These are phyloP conservation scores for Sturmia bella DNA, from an alignment of 2,888 invertebrate genomes.

Conservation along the genomic window DNA sequence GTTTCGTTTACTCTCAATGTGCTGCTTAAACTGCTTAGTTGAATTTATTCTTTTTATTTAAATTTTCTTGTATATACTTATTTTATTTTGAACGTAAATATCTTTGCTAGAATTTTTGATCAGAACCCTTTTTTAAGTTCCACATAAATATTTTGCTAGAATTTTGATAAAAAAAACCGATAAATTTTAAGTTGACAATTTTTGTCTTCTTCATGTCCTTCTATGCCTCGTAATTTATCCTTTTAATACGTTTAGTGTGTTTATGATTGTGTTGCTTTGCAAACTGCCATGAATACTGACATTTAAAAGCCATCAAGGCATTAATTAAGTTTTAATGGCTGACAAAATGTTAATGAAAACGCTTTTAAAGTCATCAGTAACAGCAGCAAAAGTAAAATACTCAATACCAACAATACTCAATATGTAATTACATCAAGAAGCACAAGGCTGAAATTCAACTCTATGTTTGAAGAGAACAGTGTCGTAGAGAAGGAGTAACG, in stretches of 20 bases:
- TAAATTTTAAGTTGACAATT: conserved; percentile 34
- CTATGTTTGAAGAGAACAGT: not conserved
- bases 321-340: conserved; percentile 68
- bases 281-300: conserved; percentile 29
- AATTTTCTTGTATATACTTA: too few species aligned
- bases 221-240: not conserved
- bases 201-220: not conserved
- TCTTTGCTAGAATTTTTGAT: too few species aligned
- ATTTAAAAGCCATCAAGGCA: conserved; percentile 61
- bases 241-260: not conserved
- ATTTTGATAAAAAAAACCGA: conserved; percentile 28
- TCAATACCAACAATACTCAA: conserved; percentile 2
- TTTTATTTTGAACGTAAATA: too few species aligned
- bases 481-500: not conserved
- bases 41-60: not conserved
- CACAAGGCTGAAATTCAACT: not conserved
- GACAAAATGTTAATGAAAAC: conserved; percentile 53
- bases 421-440: not conserved
- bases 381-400: conserved; percentile 26
- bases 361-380: conserved; percentile 43
- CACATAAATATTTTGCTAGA: conserved; percentile 12
- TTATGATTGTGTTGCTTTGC: not conserved
- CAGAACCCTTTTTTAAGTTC: too few species aligned
- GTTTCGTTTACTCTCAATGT: too few species aligned
- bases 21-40: not conserved